Evolutionary conservation across 2,797 vertebrate species (phyloP).

Genomic region (Prunella strophiata): DNA sequence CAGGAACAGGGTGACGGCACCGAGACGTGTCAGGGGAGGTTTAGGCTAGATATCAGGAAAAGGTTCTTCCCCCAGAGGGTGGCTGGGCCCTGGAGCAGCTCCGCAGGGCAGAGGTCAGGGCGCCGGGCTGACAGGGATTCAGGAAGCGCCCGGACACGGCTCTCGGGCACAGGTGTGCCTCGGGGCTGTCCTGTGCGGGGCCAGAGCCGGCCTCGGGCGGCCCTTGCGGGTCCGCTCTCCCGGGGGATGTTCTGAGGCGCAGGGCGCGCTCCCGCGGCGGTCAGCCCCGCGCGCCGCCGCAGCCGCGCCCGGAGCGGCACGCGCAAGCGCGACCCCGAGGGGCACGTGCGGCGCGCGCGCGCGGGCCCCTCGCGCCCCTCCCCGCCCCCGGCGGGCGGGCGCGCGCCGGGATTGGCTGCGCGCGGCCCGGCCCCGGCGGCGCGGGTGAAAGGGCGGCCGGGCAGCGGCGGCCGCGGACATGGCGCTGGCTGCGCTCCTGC

Average conservation of each 20-base stretch:
- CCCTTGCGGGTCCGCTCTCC: not conserved
- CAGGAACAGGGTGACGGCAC: not conserved
- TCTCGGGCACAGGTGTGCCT: not conserved
- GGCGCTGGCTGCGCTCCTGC: not conserved
- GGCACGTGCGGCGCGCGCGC: not conserved
- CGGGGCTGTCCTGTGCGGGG: not conserved
- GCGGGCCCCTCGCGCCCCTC: not conserved
- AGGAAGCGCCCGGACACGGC: rapidly evolving
- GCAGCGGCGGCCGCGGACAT: not conserved
- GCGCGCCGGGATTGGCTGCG: not conserved
- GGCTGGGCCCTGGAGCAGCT: not conserved
- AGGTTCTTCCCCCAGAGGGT: not conserved
- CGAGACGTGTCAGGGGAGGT: too few relatives aligned
- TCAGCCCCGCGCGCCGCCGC: not conserved
- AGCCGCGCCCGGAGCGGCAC: not conserved
- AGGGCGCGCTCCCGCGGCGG: not conserved
- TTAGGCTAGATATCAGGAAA: not conserved
- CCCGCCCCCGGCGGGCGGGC: not conserved
- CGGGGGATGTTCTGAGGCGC: rapidly evolving
- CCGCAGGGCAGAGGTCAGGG: not conserved
- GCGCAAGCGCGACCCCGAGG: not conserved
- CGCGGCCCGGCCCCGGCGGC: not conserved
- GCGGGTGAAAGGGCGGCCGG: not conserved
- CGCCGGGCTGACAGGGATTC: not conserved
- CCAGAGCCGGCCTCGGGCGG: rapidly evolving